These are phyloP conservation scores for Rhinolophus sinicus DNA, from an alignment of 2,113 vertebrate genomes.

Conservation along the genomic window DNA sequence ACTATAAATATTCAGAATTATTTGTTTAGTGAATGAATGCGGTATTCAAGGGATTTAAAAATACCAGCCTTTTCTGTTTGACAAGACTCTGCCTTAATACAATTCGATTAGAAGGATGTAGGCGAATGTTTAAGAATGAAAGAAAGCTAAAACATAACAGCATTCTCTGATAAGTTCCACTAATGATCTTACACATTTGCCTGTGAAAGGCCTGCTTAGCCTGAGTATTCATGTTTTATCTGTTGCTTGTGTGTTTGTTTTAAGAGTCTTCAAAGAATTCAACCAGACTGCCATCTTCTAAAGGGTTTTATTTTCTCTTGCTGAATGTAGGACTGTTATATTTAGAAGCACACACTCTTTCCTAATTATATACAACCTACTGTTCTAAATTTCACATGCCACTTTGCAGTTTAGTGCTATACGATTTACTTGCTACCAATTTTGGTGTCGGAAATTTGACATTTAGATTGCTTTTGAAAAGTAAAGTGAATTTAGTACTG, in stretches of 20 bases:
- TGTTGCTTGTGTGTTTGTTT: conserved; percentile 28
- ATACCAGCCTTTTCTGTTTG: not conserved
- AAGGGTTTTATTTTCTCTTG: conserved; percentile 53
- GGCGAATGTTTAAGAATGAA: conserved; percentile 17
- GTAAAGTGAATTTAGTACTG: conserved; percentile 44
- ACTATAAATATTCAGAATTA: not conserved
- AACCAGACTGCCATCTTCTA: conserved; percentile 28
- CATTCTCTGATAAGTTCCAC: not conserved
- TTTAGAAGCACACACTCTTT: conserved; percentile 73
- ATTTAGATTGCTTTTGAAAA: conserved; percentile 75
- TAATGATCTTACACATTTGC: not conserved
- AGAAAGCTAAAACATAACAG: not conserved
- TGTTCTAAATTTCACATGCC: conserved; percentile 77
- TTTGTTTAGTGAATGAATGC: not conserved
- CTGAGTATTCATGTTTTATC: conserved; percentile 31
- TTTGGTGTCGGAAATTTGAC: conserved; percentile 78
- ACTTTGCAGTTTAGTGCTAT: conserved; percentile 76
- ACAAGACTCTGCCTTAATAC: not conserved
- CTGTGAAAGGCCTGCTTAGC: conserved; percentile 22
- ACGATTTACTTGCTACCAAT: conserved; percentile 75
- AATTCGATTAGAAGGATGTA: not conserved
- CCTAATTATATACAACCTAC: conserved; percentile 76
- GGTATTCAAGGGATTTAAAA: not conserved
- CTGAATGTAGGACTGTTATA: conserved; percentile 74
- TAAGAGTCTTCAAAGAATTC: conserved; percentile 44